A percentile compares a stretch with the other conserved stretches of the same genome.
phyloP scores from a whole-genome alignment of 2,113 vertebrate species.

The Anser cygnoides region DNA sequence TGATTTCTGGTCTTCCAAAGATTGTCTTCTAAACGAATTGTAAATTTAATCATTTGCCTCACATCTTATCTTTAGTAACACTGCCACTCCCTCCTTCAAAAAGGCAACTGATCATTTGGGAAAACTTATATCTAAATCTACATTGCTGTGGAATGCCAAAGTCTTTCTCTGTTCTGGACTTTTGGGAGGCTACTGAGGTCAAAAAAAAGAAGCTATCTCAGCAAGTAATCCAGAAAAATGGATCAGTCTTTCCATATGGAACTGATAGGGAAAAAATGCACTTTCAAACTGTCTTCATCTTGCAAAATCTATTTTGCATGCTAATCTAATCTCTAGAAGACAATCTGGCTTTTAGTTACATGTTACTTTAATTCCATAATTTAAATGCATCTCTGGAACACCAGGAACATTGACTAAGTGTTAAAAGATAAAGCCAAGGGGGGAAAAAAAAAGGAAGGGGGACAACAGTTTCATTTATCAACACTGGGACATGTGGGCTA shows the following conservation, averaged over 20 bases:
- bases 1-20: not conserved
- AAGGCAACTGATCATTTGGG: not conserved
- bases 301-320: not conserved
- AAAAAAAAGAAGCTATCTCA: not conserved
- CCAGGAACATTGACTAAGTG: accelerated
- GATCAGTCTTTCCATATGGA: not conserved
- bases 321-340: not conserved
- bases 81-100: not conserved
- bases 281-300: not conserved
- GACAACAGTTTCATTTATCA: not conserved
- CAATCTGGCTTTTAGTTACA: not conserved
- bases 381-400: not conserved
- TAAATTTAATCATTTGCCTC: not conserved
- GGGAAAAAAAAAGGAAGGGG: accelerated
- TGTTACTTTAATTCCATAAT: not conserved
- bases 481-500: not conserved
- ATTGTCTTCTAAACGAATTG: not conserved
- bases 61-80: not conserved
- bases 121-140: not conserved
- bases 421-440: not conserved
- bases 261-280: not conserved
- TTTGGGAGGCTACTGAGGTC: not conserved
- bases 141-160: not conserved
- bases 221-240: not conserved
- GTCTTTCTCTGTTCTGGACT: not conserved